Percentiles rank a stretch among this genome's conserved stretches.
Conservation (phyloP, 2,797 vertebrate genomes). For the Anableps anableps region DNA sequence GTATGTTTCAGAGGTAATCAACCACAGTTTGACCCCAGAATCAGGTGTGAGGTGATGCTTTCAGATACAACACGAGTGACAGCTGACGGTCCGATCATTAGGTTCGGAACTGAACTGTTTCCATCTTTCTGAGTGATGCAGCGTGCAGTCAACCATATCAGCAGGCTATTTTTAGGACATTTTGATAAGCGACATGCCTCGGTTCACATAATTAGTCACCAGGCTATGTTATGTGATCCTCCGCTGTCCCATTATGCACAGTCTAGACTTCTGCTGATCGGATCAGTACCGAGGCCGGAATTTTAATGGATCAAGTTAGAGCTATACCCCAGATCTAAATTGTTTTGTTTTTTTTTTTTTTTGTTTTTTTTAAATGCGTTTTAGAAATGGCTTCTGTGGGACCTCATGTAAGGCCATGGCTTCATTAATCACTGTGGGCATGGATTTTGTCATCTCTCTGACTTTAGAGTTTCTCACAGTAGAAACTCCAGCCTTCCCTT, state of each 20-base stretch:
- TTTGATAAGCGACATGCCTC: constrained; percentile 75
- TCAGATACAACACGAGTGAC: constrained; percentile 25
- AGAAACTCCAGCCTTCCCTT: constrained; percentile 15
- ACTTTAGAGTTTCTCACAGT: constrained; percentile 61
- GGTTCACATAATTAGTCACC: constrained; percentile 74
- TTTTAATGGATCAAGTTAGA: constrained; percentile 67
- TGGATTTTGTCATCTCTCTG: constrained; percentile 33
- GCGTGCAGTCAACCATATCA: constrained; percentile 54
- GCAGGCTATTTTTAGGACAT: constrained; percentile 65
- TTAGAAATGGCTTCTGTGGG: constrained; percentile 60
- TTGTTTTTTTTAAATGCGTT: constrained; percentile 53
- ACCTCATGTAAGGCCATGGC: constrained; percentile 46
- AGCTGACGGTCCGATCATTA: constrained; percentile 46
- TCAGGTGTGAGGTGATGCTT: constrained; percentile 43
- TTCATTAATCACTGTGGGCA: constrained; percentile 63
- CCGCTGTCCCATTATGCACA: constrained; percentile 56
- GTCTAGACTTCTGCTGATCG: constrained; percentile 70
- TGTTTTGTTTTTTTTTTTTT: constrained; percentile 55
- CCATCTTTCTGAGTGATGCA: constrained; percentile 48
- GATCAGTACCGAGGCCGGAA: constrained; percentile 65
- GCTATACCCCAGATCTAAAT: constrained; percentile 49
- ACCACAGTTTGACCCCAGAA: constrained; percentile 1
- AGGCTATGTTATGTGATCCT: constrained; percentile 73
- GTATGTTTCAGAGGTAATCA: constrained; percentile 4
- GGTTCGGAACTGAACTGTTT: constrained; percentile 59